Evolutionary conservation across 2,888 invertebrate species (phyloP).

Genomic region (Ceratothoa steindachneri): DNA sequence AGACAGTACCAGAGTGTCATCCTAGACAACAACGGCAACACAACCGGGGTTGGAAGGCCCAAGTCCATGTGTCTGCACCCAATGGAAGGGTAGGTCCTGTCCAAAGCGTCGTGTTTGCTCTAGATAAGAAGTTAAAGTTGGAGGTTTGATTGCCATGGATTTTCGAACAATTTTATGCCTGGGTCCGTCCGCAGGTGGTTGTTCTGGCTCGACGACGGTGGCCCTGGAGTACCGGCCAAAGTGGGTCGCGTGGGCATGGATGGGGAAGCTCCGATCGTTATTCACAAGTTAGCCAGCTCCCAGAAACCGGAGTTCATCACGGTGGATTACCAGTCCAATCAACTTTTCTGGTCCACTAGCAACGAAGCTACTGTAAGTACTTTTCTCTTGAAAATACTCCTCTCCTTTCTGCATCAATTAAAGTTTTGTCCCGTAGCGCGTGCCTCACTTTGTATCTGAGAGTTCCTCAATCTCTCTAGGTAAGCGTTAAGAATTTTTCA

Average conservation of each 20-base stretch:
- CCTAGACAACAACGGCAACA: constrained; percentile 81
- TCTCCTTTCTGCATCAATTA: not conserved
- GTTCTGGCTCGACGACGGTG: constrained; percentile 96
- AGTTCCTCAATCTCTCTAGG: not conserved
- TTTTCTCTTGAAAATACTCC: not conserved
- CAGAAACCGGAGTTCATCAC: constrained; percentile 78
- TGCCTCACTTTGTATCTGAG: not conserved
- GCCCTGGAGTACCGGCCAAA: constrained; percentile 80
- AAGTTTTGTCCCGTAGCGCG: not conserved
- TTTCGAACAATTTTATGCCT: not conserved
- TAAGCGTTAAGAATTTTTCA: not conserved
- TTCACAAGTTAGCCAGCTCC: constrained; percentile 62
- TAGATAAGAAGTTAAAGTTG: too few species aligned
- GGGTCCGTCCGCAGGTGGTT: constrained; percentile 61
- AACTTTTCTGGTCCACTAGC: constrained; percentile 81
- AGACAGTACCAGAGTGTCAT: constrained; percentile 77
- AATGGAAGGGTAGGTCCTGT: constrained; percentile 67
- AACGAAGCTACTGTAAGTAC: constrained; percentile 65
- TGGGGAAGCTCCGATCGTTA: constrained; percentile 70
- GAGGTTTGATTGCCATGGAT: too few species aligned
- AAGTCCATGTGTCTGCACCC: constrained; percentile 85
- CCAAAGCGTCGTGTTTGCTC: too few species aligned
- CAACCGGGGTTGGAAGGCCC: constrained; percentile 79
- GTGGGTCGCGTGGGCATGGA: constrained; percentile 84
- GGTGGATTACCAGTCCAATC: constrained; percentile 69